Base-by-base conservation (phyloP, 2,888 invertebrate genomes). In the Archaeoteleia sp. region DNA sequence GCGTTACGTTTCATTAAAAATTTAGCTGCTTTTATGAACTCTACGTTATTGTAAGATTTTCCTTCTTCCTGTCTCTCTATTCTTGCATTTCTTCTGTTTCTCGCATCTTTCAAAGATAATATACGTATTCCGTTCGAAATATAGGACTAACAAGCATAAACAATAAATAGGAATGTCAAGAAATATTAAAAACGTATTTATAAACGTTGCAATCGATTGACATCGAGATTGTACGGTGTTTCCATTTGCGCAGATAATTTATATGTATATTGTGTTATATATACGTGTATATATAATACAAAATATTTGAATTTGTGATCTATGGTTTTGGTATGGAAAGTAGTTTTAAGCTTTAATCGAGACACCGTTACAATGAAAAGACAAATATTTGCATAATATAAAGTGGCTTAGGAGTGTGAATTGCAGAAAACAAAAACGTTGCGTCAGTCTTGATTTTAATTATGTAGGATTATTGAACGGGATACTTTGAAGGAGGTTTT, bases 281-380 rank as follows among this genome's bases (percentile, higher is more conserved):
- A n/a, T n/a, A n/a, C 49, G 46, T 55, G 39, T 66, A 61, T 27
- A 53, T 49, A 66, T 40, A 40, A 43, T 39, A 62, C 61, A 43
- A 46, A 35, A 40, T 62, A n/a, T n/a, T n/a, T n/a, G n/a, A n/a
- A n/a, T n/a, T 61, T 67, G 61, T 55, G 67, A 67, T 62, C 62
- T 58, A 61, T 39, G 54, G 46, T 37, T 54, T 55, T 42, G 46
- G 23, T 51, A 43, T 15, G 17, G 45, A 15, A 17, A 42, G 27
- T 15, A 20, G n/a, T n/a, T n/a, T n/a, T 27, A 54, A 30, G 9
- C 53, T 48, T 42, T 29, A 61, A 53, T 62, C 1, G 54, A 54
- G 53, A 62, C 49, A 46, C 49, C 45, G 57, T 65, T 49, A 35
- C 29, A 62, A 40, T 30, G 54, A 55, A n/a, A n/a, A n/a, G 10